Evolutionary conservation across 2,113 vertebrate species (phyloP).

Genomic region (Ciconia boyciana): DNA sequence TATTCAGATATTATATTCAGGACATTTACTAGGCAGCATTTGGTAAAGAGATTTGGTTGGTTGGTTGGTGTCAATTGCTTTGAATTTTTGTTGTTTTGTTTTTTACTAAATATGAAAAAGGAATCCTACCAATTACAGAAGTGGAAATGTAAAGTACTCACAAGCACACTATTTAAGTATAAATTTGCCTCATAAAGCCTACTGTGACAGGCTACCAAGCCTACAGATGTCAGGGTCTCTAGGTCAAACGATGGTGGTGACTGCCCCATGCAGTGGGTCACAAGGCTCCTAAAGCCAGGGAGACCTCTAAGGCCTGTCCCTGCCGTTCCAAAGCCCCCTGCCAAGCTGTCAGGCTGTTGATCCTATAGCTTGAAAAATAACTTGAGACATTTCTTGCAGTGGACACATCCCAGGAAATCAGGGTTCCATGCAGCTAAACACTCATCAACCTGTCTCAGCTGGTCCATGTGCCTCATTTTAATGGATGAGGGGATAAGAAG

Average conservation of each 20-base stretch:
- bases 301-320: not conserved
- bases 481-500: not conserved
- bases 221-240: constrained; percentile 30
- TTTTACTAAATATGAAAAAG: not conserved
- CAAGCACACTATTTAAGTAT: not conserved
- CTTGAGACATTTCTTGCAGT: not conserved
- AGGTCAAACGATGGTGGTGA: not conserved
- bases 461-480: not conserved
- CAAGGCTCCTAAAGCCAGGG: not conserved
- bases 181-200: constrained; percentile 26
- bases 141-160: not conserved
- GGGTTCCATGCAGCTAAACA: not conserved
- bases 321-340: not conserved
- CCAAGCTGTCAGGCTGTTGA: not conserved
- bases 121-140: not conserved
- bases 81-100: not conserved
- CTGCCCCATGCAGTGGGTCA: constrained; percentile 30
- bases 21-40: not conserved
- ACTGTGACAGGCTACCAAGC: not conserved
- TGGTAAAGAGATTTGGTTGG: not conserved
- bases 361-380: constrained; percentile 8
- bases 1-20: not conserved
- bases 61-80: not conserved
- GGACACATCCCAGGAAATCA: not conserved
- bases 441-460: not conserved